Conservation (phyloP, 2,113 vertebrate species). For the Charina bottae region DNA sequence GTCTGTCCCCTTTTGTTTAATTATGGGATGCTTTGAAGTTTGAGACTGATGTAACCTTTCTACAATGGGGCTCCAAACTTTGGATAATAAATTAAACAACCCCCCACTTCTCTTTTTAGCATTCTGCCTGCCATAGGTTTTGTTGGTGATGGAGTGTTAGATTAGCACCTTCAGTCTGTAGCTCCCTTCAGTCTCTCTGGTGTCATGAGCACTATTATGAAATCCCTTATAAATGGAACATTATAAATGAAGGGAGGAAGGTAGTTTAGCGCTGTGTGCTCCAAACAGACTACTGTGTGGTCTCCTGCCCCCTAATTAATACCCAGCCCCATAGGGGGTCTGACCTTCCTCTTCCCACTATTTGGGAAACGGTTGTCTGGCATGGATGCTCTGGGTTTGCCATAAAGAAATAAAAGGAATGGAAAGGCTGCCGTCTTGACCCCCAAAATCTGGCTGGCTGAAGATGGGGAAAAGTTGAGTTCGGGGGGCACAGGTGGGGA, state of each 20-base stretch:
- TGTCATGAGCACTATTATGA: slow-evolving; percentile 52
- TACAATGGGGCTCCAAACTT: slow-evolving; percentile 33
- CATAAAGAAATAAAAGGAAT: too few species aligned
- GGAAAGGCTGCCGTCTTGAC: too few species aligned
- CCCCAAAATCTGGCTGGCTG: too few species aligned
- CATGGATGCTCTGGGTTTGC: too few species aligned
- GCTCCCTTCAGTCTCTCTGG: slow-evolving; percentile 41
- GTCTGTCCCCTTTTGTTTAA: background rate
- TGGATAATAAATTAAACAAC: slow-evolving; percentile 43
- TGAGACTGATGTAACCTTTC: background rate
- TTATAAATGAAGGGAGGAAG: slow-evolving; percentile 41
- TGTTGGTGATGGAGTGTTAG: slow-evolving; percentile 13
- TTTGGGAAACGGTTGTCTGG: too few species aligned
- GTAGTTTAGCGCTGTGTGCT: slow-evolving; percentile 42
- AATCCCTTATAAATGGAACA: slow-evolving; percentile 34
- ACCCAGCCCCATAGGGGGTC: background rate
- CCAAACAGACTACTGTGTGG: slow-evolving; percentile 27
- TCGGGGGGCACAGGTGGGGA: too few species aligned
- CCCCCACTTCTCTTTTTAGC: background rate
- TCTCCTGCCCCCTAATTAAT: background rate
- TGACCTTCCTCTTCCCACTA: background rate
- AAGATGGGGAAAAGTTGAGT: too few species aligned
- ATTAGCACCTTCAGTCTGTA: slow-evolving; percentile 51
- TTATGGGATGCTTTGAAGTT: background rate
- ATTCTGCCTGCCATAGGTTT: background rate